Base-by-base conservation (phyloP, 2,113 vertebrate species). In the Typhlomys cinereus region DNA sequence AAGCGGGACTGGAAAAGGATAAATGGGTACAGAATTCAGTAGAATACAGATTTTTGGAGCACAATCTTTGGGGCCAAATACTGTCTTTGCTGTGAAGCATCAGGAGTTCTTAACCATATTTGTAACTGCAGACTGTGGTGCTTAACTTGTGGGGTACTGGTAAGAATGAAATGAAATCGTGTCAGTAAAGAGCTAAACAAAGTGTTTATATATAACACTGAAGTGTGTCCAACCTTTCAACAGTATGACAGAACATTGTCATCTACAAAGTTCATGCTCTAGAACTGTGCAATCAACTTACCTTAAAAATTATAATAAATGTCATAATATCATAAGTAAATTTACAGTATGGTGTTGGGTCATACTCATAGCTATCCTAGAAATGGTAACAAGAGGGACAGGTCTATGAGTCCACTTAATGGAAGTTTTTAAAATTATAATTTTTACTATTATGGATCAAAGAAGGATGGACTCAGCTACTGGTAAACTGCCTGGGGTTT, bases 41-140 rank as follows among this genome's bases (percentile, higher is more conserved):
- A 31, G 34, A 27, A 39, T 1, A 18, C 34, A 46, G 36, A n/a
- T 2, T 17, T 52, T 34, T 29, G 34, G 67, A 67, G 15, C 61
- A 46, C 0, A 15, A 11, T 31, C 39, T 67, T 36, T 57, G 48
- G 23, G 6, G 2, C 17, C 10, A 44, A 57, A 52, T 44, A 54
- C 80, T 66, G 34, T 50, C 70, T 44, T 31, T 5, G 31, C 61
- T 36, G 10, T 66, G 59, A 41, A 46, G 4, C 66, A 52, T 52
- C 39, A 54, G n/a, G 31, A 25, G 41, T 44, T 18, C 18, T 5
- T 66, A 66, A 29, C 4, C 25, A 10, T 29, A 7, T 29, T 29
- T 9, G 27, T 5, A 29, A 29, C 3, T 10, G 31, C 10, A 27
- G 5, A 7, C 9, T 18, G 4, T 17, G 4, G n/a, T 14, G 20